phyloP scores from a whole-genome alignment of 2,113 vertebrate genomes.

The Aegypius monachus region DNA sequence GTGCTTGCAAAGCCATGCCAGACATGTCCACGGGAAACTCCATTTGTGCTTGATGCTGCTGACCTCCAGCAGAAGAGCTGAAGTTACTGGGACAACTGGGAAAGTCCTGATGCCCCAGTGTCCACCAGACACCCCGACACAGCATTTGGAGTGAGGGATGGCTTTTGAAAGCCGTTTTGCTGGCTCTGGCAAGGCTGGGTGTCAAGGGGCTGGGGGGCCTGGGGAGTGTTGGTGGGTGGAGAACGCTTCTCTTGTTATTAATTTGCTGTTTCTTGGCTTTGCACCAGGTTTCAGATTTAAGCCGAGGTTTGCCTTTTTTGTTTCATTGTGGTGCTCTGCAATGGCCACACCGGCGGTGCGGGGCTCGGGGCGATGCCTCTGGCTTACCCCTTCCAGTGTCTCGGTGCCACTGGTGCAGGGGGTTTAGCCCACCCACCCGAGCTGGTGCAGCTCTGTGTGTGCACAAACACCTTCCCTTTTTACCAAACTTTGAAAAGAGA shows the following conservation, averaged over 20 bases:
- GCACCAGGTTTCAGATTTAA: neutral
- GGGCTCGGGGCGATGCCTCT: neutral
- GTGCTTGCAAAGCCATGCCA: neutral
- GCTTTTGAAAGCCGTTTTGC: neutral
- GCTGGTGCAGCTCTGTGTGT: neutral
- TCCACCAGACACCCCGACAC: neutral
- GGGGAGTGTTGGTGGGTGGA: neutral
- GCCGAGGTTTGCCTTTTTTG: neutral
- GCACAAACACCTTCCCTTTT: neutral
- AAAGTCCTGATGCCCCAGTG: neutral
- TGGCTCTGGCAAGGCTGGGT: accelerated
- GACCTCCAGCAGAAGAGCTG: neutral
- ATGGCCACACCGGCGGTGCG: accelerated
- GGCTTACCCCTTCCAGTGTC: neutral
- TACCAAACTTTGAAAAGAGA: neutral
- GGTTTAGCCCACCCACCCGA: neutral
- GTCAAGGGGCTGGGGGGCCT: neutral
- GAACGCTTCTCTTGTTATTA: neutral
- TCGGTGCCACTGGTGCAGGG: accelerated
- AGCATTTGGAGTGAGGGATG: accelerated
- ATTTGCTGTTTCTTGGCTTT: neutral
- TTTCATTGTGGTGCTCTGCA: neutral
- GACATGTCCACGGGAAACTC: accelerated
- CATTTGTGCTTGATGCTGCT: neutral
- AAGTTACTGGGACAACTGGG: neutral